Percentiles rank a stretch among this genome's conserved stretches.
phyloP scores from a whole-genome alignment of 1,140 invertebrate species.

The Lepidurus packardi region DNA sequence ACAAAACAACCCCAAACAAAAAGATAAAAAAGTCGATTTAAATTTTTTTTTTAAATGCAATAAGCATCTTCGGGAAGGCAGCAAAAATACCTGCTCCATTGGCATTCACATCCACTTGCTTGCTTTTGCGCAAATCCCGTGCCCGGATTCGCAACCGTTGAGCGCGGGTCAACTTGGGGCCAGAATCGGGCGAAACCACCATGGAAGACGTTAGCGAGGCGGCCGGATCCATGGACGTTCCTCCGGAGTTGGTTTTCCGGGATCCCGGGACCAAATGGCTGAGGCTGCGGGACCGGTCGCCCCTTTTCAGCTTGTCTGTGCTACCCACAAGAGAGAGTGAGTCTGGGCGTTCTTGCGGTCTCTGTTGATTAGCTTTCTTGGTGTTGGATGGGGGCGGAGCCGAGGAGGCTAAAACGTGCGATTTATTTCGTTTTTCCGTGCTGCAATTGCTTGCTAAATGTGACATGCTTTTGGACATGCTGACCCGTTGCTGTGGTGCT shows the following conservation, averaged over 20 bases:
- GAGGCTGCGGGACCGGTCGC: slow-evolving; percentile 30
- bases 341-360: slow-evolving; percentile 19
- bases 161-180: slow-evolving; percentile 51
- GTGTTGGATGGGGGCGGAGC: slow-evolving; percentile 35
- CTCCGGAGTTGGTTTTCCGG: slow-evolving; percentile 17
- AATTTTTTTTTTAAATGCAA: not conserved
- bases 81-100: slow-evolving; percentile 21
- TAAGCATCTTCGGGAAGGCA: slow-evolving; percentile 6
- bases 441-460: slow-evolving; percentile 39
- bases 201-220: slow-evolving; percentile 34
- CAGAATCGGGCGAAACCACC: slow-evolving; percentile 45
- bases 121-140: slow-evolving; percentile 42
- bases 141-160: slow-evolving; percentile 52
- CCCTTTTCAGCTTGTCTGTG: slow-evolving; percentile 29
- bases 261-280: slow-evolving; percentile 18
- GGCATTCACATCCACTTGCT: slow-evolving; percentile 31
- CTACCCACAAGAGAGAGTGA: slow-evolving; percentile 24
- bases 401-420: slow-evolving; percentile 27
- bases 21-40: not conserved
- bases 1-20: not conserved
- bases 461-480: slow-evolving; percentile 55
- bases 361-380: slow-evolving; percentile 9
- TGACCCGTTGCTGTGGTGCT: slow-evolving; percentile 51
- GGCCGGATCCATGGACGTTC: not conserved
- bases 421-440: slow-evolving; percentile 15